Evolutionary conservation across 2,113 vertebrate genomes (phyloP), one percentile per base, ranked within the genome.

Genomic region (Micromys minutus): DNA sequence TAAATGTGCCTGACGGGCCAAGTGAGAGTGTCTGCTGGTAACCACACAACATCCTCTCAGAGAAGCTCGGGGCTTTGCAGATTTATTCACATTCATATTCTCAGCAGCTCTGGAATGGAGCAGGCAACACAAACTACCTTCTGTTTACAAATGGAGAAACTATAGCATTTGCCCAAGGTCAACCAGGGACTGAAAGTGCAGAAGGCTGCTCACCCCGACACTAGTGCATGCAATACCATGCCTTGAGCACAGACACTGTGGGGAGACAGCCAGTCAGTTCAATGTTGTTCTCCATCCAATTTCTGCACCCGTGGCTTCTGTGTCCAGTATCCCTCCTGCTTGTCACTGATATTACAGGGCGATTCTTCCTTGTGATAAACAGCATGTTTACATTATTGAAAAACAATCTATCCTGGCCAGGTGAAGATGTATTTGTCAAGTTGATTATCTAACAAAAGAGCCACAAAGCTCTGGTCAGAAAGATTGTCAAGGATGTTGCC

Each of bases 1-100:
- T 55, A 91, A 8, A 11, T 1, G 4, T 4, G 26, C 57, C 90
- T 61, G 84, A 83, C 1, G 39, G 69, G 11, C 34, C 26, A 16
- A n/a, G 34, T 95, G 75, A 94, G 34, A 57, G 52, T 47, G 81
- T 94, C 52, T 92, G 17, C 93, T 92, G 76, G 10, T 88, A 80
- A 88, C 83, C 81, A 80, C 91, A 59, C 2, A 59, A 17, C 6
- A 10, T 42, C 45, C 76, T 93, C 88, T 87, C 34, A 3, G 39
- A 36, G 31, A 87, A 87, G 88, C 80, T 86, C 22, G 6, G 59
- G 81, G 71, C 31, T 92, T 83, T 19, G n/a, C 7, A 19, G 45
- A n/a, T 9, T 61, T 47, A 34, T 45, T 88, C 85, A 93, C 92
- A 80, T 81, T 45, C 7, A 1, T 93, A 85, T 95, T 93, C 87